These are phyloP conservation scores for Sturnira hondurensis DNA, from an alignment of 2,113 vertebrate species.

Conservation along the genomic window DNA sequence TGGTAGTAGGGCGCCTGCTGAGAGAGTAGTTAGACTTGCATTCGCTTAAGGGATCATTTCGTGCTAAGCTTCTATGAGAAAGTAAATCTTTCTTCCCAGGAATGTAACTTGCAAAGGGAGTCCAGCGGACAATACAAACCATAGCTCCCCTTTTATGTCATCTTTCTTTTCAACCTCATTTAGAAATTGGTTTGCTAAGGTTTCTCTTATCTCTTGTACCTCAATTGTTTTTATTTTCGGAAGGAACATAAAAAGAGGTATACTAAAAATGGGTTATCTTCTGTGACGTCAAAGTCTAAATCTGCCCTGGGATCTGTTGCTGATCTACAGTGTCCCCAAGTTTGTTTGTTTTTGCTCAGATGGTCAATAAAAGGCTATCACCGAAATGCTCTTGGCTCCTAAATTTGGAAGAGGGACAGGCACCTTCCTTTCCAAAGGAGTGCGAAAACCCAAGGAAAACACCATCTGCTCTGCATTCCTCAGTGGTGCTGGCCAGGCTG, in stretches of 20 bases:
- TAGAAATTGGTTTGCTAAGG: not conserved
- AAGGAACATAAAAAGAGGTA: not conserved
- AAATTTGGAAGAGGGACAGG: constrained; percentile 14
- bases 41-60: not conserved
- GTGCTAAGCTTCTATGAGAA: not conserved
- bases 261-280: not conserved
- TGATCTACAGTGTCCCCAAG: not conserved
- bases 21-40: not conserved
- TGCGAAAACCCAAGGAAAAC: constrained; percentile 62
- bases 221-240: not conserved
- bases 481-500: constrained; percentile 38
- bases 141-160: not conserved
- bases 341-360: constrained; percentile 25
- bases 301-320: not conserved
- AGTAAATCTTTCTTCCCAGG: not conserved
- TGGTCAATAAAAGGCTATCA: constrained; percentile 14
- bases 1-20: not conserved
- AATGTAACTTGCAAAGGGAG: not conserved
- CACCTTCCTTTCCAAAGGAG: not conserved
- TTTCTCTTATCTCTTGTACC: not conserved
- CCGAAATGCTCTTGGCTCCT: not conserved
- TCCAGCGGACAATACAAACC: not conserved
- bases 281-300: not conserved
- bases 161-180: not conserved
- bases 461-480: constrained; percentile 22